Evolutionary conservation across 2,797 vertebrate species (phyloP).

Genomic region (Syndactyla subalaris): DNA sequence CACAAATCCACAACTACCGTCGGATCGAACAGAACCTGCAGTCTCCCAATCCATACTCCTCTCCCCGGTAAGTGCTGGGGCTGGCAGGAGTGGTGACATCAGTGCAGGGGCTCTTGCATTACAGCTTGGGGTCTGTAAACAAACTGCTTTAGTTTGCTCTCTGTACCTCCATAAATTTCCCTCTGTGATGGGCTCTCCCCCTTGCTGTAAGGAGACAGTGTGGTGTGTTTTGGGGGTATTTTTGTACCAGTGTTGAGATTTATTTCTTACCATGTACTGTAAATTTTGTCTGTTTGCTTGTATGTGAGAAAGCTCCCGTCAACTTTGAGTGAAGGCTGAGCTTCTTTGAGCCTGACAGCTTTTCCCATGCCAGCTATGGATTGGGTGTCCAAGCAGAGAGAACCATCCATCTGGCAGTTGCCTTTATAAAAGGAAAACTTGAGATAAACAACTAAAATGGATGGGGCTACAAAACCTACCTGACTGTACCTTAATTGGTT

Average conservation of each 20-base stretch:
- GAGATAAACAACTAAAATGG: constrained; percentile 37
- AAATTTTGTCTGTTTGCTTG: not conserved
- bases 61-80: constrained; percentile 78
- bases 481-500: constrained; percentile 40
- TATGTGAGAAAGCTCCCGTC: not conserved
- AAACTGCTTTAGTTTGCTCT: not conserved
- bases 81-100: not conserved
- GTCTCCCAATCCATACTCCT: constrained; percentile 79
- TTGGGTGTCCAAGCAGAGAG: not conserved
- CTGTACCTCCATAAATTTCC: not conserved
- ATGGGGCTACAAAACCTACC: not conserved
- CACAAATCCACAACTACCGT: constrained; percentile 93
- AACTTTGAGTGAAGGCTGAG: not conserved
- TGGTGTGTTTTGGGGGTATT: not conserved
- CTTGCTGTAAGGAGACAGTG: not conserved
- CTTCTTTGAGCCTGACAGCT: not conserved
- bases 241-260: not conserved
- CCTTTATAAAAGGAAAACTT: constrained; percentile 13
- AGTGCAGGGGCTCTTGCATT: not conserved
- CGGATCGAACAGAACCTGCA: constrained; percentile 92
- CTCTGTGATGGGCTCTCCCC: not conserved
- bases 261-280: not conserved
- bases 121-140: not conserved
- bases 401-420: not conserved
- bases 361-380: not conserved